Evolutionary conservation across 2,797 vertebrate genomes (phyloP), one percentile per base, ranked within the genome.

Genomic region (Salmo trutta): DNA sequence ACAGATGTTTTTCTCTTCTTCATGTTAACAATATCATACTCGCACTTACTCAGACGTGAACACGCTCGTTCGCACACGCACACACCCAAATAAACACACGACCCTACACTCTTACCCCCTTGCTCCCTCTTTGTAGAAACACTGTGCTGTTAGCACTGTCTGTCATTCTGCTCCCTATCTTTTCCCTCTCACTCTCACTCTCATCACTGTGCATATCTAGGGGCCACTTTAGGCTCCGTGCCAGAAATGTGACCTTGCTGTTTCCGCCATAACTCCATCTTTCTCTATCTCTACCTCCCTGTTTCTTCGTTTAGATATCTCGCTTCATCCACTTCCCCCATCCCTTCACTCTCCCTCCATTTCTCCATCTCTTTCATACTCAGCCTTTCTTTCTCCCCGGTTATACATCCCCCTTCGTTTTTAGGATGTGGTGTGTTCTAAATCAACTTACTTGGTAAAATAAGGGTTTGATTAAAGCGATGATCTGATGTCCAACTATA

Each of bases 161-260:
- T 83, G 75, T 84, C 74, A 36, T 75, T 68, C 41, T 73, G 47
- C 78, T 62, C 75, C 79, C 72, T 82, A 73, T 75, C 29, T 7
- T 14, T n/a, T 29, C 16, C 73, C 67, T 36, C 41, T 47, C 41
- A 47, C 68, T 66, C 81, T 85, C 74, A 85, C 24, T 87, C 82
- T 88, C 76, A 85, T 86, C 83, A 76, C 67, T 41, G 27, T 83
- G 83, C 83, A 81, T 86, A 87, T 89, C 79, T 77, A 78, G 75
- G 76, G 81, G 81, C 85, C 86, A 82, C 80, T 81, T 84, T 74
- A 66, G 82, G 76, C 70, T 75, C 24, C 14, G 65, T 19, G 67
- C 73, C 54, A 82, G 74, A 56, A 47, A 31, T 71, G 77, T 77
- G 74, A 83, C 84, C 81, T 81, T 77, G 56, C 69, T 75, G 66